phyloP scores from a whole-genome alignment of 2,113 vertebrate genomes.

The Sphaerodactylus townsendi region DNA sequence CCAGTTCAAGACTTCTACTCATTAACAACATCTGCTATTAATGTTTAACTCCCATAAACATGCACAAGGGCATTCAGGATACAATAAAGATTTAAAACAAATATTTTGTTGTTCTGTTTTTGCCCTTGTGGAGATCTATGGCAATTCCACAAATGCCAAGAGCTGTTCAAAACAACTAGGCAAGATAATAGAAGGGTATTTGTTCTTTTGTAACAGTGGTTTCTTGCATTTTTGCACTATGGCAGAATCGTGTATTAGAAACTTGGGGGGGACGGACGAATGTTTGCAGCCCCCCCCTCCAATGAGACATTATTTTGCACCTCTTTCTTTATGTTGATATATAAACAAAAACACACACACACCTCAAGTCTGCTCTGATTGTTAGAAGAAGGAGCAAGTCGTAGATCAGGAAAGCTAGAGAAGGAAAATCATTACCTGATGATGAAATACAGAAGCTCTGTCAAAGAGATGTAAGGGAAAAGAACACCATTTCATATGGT shows the following conservation, averaged over 20 bases:
- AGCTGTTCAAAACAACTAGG: neutral
- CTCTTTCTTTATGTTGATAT: no score
- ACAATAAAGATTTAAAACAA: slow-evolving; percentile 60
- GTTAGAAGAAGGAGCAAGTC: neutral
- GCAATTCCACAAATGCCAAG: neutral
- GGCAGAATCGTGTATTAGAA: slow-evolving; percentile 14
- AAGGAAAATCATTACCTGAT: slow-evolving; percentile 22
- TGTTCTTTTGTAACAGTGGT: slow-evolving; percentile 40
- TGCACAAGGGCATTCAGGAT: slow-evolving; percentile 49
- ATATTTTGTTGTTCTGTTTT: slow-evolving; percentile 56
- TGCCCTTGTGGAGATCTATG: neutral
- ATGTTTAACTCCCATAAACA: slow-evolving; percentile 69
- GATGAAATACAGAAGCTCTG: slow-evolving; percentile 49
- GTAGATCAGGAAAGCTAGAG: neutral
- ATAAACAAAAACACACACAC: neutral
- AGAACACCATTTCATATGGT: neutral
- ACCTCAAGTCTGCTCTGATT: neutral
- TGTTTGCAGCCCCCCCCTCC: neutral
- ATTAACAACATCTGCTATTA: slow-evolving; percentile 71
- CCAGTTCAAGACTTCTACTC: slow-evolving; percentile 67
- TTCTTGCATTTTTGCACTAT: neutral
- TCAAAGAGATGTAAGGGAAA: slow-evolving; percentile 18
- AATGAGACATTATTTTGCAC: neutral
- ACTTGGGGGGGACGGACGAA: slow-evolving; percentile 30
- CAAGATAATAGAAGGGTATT: slow-evolving; percentile 35